Conservation (phyloP, 2,113 vertebrate species). For the Herpailurus yagouaroundi region DNA sequence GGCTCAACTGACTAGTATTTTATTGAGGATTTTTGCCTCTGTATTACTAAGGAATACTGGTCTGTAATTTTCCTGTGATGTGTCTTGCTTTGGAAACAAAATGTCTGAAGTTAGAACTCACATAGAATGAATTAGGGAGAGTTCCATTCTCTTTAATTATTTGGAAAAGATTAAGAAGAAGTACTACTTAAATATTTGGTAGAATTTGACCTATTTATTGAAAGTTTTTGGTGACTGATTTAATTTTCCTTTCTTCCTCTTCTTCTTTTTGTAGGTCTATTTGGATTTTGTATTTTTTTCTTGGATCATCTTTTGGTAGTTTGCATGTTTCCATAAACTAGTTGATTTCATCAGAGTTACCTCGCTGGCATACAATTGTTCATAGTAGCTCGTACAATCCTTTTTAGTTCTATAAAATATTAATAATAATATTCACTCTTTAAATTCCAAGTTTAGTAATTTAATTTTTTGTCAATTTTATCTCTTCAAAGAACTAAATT, state of each 20-base stretch:
- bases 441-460: neutral
- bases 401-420: neutral
- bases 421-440: neutral
- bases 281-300: neutral
- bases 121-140: neutral
- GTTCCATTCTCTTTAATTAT: neutral
- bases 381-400: neutral
- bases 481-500: neutral
- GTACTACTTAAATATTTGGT: neutral
- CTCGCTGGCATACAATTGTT: neutral
- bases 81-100: neutral
- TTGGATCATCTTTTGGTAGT: neutral
- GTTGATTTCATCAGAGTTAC: neutral
- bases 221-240: neutral
- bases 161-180: neutral
- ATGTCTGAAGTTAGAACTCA: neutral
- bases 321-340: neutral
- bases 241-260: neutral
- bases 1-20: neutral
- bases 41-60: neutral
- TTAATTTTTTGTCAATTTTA: neutral
- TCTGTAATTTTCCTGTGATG: neutral
- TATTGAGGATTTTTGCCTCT: neutral
- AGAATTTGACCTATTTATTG: neutral
- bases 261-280: neutral